Evolutionary conservation across 2,113 vertebrate genomes (phyloP).

Genomic region (Chaenogobius annularis): DNA sequence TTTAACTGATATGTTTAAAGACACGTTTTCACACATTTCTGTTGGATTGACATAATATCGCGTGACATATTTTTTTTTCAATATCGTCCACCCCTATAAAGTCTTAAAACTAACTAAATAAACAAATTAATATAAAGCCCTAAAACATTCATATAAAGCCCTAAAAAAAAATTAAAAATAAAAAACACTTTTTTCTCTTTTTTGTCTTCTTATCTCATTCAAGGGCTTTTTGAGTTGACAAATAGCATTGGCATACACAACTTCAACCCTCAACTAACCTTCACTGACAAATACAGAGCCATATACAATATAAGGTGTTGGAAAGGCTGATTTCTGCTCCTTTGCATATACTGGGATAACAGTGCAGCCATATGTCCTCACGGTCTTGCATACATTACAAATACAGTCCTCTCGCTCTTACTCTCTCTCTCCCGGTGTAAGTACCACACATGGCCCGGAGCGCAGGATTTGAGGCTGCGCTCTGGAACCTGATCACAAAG

Average conservation of each 20-base stretch:
- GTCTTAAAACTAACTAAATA: not conserved
- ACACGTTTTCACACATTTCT: too few relatives aligned
- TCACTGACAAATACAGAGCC: slow-evolving; percentile 16
- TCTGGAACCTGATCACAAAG: slow-evolving; percentile 81
- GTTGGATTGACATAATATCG: too few relatives aligned
- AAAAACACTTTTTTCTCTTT: not conserved
- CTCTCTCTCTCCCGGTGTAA: slow-evolving; percentile 17
- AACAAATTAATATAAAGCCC: not conserved
- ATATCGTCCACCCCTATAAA: too few relatives aligned
- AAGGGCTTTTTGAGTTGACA: not conserved
- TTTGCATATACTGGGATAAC: slow-evolving; percentile 53
- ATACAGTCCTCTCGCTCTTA: slow-evolving; percentile 13
- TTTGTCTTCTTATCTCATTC: not conserved
- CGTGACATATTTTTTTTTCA: too few relatives aligned
- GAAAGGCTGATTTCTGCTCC: slow-evolving; percentile 24
- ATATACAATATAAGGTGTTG: slow-evolving; percentile 18
- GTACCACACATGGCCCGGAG: slow-evolving; percentile 64
- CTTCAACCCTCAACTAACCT: slow-evolving; percentile 13
- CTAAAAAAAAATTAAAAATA: too few relatives aligned
- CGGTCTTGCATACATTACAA: slow-evolving; percentile 43
- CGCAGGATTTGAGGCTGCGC: slow-evolving; percentile 76
- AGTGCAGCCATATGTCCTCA: slow-evolving; percentile 33
- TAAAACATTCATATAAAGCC: not conserved
- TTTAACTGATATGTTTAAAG: too few relatives aligned
- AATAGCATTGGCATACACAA: not conserved